A percentile compares a stretch with the other conserved stretches of the same genome.
Evolutionary conservation across 2,797 vertebrate species (phyloP).

Genomic region (Channallabes apus): DNA sequence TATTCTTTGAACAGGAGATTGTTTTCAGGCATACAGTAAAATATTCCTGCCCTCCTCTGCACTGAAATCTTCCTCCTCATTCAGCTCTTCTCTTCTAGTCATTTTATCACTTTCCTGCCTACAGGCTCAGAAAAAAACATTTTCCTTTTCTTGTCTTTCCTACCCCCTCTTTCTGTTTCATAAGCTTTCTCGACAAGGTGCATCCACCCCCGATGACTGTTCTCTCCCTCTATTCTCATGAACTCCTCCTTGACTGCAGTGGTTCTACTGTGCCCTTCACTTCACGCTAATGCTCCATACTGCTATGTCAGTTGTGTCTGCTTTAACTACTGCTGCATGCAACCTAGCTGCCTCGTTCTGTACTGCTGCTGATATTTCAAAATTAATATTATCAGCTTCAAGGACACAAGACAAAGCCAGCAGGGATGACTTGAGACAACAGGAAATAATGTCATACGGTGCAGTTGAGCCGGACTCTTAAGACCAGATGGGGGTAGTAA

Average conservation of each 20-base stretch:
- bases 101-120: constrained; percentile 28
- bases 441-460: constrained; percentile 45
- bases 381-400: constrained; percentile 54
- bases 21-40: not conserved
- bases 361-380: constrained; percentile 19
- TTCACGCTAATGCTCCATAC: constrained; percentile 48
- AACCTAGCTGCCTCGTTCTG: constrained; percentile 4
- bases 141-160: constrained; percentile 17
- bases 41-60: constrained; percentile 3
- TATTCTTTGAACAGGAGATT: constrained; percentile 5
- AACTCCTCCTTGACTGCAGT: constrained; percentile 33
- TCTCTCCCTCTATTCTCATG: constrained; percentile 19
- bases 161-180: constrained; percentile 21
- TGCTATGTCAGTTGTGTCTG: constrained; percentile 46
- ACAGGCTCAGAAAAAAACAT: constrained; percentile 17
- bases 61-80: constrained; percentile 23
- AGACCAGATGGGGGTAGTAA: constrained; percentile 35
- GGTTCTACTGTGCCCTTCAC: constrained; percentile 48
- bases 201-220: constrained; percentile 6
- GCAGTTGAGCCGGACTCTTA: constrained; percentile 32
- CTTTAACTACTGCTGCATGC: constrained; percentile 22
- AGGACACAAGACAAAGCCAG: constrained; percentile 53
- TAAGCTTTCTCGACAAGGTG: constrained; percentile 23
- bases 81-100: constrained; percentile 24
- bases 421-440: constrained; percentile 48